These are phyloP conservation scores for Salpingus planirostris DNA, from an alignment of 2,888 invertebrate genomes.

Conservation along the genomic window DNA sequence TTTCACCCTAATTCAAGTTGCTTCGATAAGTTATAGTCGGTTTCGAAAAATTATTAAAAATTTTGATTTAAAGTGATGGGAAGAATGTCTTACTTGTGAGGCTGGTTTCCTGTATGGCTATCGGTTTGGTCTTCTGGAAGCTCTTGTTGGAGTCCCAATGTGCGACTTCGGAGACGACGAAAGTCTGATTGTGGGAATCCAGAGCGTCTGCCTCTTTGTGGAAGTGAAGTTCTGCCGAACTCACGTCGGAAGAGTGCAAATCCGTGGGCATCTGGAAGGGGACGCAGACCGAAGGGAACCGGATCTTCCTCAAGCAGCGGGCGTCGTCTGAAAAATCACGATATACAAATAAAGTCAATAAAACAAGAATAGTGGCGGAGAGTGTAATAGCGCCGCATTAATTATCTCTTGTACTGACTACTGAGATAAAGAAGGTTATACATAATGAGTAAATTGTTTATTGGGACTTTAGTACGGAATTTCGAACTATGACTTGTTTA, in stretches of 20 bases:
- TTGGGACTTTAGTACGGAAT: slow-evolving; percentile 12
- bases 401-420: too few relatives aligned
- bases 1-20: too few relatives aligned
- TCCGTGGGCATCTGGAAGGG: slow-evolving; percentile 71
- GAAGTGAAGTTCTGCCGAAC: slow-evolving; percentile 72
- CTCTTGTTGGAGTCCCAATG: slow-evolving; percentile 63
- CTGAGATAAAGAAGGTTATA: too few relatives aligned
- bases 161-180: slow-evolving; percentile 69
- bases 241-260: slow-evolving; percentile 64
- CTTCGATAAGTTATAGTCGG: too few relatives aligned
- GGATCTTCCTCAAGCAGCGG: slow-evolving; percentile 43
- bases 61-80: too few relatives aligned
- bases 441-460: too few relatives aligned
- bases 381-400: too few relatives aligned
- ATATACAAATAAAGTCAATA: too few relatives aligned
- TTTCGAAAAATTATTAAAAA: too few relatives aligned
- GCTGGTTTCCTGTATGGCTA: slow-evolving; percentile 70
- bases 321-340: slow-evolving; percentile 45
- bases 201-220: slow-evolving; percentile 60
- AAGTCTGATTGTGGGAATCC: slow-evolving; percentile 62
- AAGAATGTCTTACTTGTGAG: slow-evolving; percentile 58
- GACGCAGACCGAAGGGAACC: slow-evolving; percentile 62
- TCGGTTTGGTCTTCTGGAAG: slow-evolving; percentile 68
- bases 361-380: neutral
- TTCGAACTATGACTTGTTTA: slow-evolving; percentile 15